Base-by-base conservation (phyloP, 2,797 vertebrate species). In the Hafferia zeledoni region DNA sequence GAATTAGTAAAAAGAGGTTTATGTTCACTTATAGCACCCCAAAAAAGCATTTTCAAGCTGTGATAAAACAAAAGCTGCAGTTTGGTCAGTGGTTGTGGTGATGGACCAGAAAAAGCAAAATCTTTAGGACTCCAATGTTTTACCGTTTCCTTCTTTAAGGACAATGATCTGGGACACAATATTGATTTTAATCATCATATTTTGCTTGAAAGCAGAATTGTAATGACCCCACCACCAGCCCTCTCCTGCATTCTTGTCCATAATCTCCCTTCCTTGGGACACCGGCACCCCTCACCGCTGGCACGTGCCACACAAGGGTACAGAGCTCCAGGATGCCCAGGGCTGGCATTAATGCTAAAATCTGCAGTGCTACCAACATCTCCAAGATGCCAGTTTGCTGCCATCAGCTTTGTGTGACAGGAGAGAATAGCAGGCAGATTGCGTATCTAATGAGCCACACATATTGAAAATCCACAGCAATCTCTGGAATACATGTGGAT, bases 321-420 rank as follows among this genome's bases (percentile, higher is more conserved):
- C 0, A 1, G 65, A 86, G 95, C 88, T 95, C 83, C 87, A 95
- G 96, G 97, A 96, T 94, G 97, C 98, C 97, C 95, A 88, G 90
- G 94, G 78, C 93, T 96, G 96, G 90, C 90, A 90, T 93, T 93
- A 95, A 83, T 94, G 97, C 96, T 96, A 95, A 97, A 98, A 97
- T 97, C 97, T 97, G 97, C 79, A 96, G 95, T 46, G 93, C 95
- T 95, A 96, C 94, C 94, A 91, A 69, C 33, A 78, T 92, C 95
- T 97, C 95, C 87, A 86, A 94, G 95, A 96, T 94, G 96, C 93
- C 97, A 97, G 93, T 96, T 97, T 97, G 93, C 92, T 97, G 95
- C 94, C 97, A 96, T 94, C 93, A 84, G 95, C 95, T 96, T 97
- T 93, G 84, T 91, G 90, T 95, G 88, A 97, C 92, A 97, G 95